Evolutionary conservation across 2,797 vertebrate species (phyloP).

Genomic region (Manis javanica): DNA sequence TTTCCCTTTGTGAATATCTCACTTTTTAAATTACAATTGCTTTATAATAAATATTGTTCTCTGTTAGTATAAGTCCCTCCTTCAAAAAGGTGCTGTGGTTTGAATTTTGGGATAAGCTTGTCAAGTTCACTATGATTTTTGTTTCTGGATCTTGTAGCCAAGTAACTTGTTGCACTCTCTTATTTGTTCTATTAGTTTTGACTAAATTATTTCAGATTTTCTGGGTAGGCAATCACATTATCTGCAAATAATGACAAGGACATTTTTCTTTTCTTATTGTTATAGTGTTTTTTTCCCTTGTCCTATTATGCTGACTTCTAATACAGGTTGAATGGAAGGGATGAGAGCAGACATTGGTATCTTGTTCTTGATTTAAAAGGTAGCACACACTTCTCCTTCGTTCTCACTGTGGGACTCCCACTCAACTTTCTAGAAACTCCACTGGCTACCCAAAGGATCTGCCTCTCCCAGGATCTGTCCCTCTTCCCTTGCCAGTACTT

Average conservation of each 20-base stretch:
- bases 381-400: background rate
- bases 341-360: background rate
- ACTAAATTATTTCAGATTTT: background rate
- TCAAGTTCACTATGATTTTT: background rate
- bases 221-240: background rate
- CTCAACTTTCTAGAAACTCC: background rate
- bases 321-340: background rate
- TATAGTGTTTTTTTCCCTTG: background rate
- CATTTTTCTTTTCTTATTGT: background rate
- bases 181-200: background rate
- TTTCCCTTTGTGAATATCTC: background rate
- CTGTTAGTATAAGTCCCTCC: background rate
- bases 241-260: background rate
- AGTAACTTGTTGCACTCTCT: background rate
- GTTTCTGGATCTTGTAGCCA: background rate
- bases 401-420: background rate
- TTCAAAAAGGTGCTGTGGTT: background rate
- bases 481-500: background rate
- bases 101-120: background rate
- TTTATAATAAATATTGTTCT: slow-evolving; percentile 7
- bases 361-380: background rate
- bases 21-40: background rate
- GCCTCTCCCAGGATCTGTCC: no score
- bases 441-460: background rate
- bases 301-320: background rate